Conservation (phyloP, 2,888 invertebrate species). For the Odontocerum albicorne region DNA sequence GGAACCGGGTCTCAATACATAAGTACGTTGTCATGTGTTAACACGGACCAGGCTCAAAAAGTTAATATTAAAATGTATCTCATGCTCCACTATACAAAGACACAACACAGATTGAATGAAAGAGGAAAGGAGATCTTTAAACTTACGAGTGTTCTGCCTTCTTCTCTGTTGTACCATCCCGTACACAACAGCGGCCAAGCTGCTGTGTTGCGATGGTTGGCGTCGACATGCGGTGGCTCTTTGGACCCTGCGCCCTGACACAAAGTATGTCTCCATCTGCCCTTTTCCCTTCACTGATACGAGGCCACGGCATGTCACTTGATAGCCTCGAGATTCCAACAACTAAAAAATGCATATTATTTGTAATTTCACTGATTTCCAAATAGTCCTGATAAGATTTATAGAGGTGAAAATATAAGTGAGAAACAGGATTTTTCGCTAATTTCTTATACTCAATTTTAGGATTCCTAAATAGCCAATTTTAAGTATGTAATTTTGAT, state of each 20-base stretch:
- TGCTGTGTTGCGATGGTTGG: conserved; percentile 72
- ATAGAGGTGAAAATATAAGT: not conserved
- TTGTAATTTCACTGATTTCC: not conserved
- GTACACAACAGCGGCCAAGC: conserved; percentile 85
- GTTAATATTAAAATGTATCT: no score
- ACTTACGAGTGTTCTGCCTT: conserved; percentile 61
- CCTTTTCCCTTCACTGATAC: conserved; percentile 95
- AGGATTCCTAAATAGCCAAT: no score
- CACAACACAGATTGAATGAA: not conserved
- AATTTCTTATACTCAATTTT: not conserved
- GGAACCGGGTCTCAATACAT: no score
- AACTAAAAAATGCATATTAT: conserved; percentile 55
- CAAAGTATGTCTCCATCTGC: conserved; percentile 94
- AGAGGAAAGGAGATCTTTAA: conserved; percentile 19
- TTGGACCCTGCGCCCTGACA: conserved; percentile 66
- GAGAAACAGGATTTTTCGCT: not conserved
- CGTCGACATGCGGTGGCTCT: conserved; percentile 61
- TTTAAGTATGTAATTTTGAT: no score
- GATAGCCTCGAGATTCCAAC: conserved; percentile 72
- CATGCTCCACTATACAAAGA: no score
- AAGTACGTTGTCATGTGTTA: no score
- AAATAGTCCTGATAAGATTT: not conserved
- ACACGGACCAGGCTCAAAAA: no score
- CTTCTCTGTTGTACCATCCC: conserved; percentile 83
- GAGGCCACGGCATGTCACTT: conserved; percentile 75